phyloP scores from a whole-genome alignment of 92 coral and sea anemone species.

The Parazoanthus atlanticus region DNA sequence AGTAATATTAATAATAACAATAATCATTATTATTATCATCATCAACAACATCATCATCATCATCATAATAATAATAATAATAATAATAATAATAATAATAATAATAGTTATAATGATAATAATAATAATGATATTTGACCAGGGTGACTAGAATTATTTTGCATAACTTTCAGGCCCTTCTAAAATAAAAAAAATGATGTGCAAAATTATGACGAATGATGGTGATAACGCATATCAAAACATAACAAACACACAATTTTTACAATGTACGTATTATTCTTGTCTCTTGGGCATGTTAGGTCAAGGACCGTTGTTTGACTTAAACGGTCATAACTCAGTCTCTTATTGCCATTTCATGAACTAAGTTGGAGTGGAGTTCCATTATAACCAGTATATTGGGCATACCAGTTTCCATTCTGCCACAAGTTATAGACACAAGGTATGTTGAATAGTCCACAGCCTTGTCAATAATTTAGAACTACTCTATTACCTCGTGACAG shows the following conservation, averaged over 20 bases:
- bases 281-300: background rate
- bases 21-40: too few relatives aligned
- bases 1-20: too few relatives aligned
- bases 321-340: background rate
- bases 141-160: background rate
- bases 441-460: constrained; percentile 13
- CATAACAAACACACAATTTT: background rate
- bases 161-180: background rate
- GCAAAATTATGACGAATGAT: too few relatives aligned
- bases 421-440: constrained; percentile 91
- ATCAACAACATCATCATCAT: too few relatives aligned
- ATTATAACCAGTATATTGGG: constrained; percentile 62
- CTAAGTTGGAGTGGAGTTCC: constrained; percentile 95
- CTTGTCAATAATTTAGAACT: background rate
- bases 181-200: too few relatives aligned
- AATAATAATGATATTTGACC: too few relatives aligned
- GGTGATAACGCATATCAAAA: background rate
- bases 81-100: too few relatives aligned
- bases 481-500: background rate
- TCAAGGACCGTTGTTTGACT: background rate
- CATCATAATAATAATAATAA: too few relatives aligned
- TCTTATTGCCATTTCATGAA: background rate
- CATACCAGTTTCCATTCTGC: constrained; percentile 75
- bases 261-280: background rate
- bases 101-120: too few relatives aligned